Evolutionary conservation across 2,113 vertebrate genomes (phyloP).

Genomic region (Zosterops hypoxanthus): DNA sequence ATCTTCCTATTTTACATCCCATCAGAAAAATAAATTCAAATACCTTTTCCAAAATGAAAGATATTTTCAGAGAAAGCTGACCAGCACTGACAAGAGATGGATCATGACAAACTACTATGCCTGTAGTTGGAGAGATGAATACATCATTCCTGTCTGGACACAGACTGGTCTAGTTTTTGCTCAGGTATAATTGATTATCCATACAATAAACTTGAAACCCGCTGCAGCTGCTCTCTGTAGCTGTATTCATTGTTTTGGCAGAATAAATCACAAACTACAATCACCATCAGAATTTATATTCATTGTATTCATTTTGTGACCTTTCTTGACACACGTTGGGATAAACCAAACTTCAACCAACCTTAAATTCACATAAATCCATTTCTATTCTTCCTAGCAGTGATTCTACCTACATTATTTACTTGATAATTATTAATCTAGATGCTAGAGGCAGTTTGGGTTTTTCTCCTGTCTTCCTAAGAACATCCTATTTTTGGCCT

Average conservation of each 20-base stretch:
- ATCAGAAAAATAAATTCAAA: not conserved
- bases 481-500: not conserved
- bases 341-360: not conserved
- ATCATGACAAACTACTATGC: not conserved
- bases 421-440: not conserved
- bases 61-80: not conserved
- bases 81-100: not conserved
- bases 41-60: not conserved
- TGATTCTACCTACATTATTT: not conserved
- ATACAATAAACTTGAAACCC: not conserved
- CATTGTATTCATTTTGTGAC: not conserved
- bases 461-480: not conserved
- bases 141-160: not conserved
- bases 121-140: not conserved
- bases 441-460: not conserved
- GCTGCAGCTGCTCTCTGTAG: not conserved
- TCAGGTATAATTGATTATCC: not conserved
- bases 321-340: not conserved
- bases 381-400: not conserved
- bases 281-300: not conserved
- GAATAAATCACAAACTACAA: not conserved
- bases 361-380: not conserved
- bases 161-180: not conserved
- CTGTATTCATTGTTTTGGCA: not conserved
- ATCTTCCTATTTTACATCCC: not conserved